Conservation (phyloP, 2,797 vertebrate genomes). For the Erethizon dorsatum region DNA sequence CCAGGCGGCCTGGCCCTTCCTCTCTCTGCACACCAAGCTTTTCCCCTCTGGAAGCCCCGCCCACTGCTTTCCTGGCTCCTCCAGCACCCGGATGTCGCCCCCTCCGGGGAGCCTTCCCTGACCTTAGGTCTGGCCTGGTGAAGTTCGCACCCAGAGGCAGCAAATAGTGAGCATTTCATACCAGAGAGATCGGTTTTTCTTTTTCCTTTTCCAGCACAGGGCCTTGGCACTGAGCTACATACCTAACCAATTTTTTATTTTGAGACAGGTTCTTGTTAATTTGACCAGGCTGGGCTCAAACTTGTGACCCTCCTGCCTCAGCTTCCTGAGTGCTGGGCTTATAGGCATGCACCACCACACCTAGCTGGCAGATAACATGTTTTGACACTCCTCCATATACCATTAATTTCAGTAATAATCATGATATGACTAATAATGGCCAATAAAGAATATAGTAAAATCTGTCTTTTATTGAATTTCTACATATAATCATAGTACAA, state of each 20-base stretch:
- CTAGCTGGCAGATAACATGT: not conserved
- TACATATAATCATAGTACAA: constrained; percentile 21
- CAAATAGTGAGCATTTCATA: not conserved
- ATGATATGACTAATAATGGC: not conserved
- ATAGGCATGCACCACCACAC: not conserved
- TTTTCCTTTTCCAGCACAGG: not conserved
- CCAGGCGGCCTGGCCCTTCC: no score
- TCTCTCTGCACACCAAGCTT: not conserved
- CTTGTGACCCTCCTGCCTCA: not conserved
- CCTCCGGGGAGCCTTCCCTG: not conserved
- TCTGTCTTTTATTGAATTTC: not conserved
- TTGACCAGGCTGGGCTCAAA: not conserved
- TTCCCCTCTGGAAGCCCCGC: no score
- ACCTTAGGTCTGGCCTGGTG: no score
- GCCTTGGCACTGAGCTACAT: not conserved
- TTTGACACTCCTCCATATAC: not conserved
- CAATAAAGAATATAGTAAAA: constrained; percentile 9
- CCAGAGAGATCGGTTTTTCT: not conserved
- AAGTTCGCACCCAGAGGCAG: not conserved
- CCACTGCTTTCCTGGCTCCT: not conserved
- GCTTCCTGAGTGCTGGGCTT: not conserved
- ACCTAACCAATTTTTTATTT: not conserved
- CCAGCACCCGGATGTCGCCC: not conserved
- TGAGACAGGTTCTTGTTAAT: not conserved
- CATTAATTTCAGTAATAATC: constrained; percentile 13